Conservation (phyloP, 2,797 vertebrate species). For the Tokudaia muenninki region DNA sequence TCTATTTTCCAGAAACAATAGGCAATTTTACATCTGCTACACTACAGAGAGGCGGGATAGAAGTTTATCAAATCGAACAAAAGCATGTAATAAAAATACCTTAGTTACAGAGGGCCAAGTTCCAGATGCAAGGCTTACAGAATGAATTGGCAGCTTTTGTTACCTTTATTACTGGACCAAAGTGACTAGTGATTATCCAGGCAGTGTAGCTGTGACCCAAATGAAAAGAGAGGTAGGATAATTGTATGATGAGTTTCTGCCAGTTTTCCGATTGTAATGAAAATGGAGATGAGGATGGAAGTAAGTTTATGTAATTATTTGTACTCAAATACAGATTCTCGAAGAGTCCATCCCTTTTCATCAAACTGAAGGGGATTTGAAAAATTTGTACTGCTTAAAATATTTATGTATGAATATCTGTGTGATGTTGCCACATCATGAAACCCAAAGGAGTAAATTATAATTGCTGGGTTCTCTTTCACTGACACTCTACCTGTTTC, state of each 20-base stretch:
- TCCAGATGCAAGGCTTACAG: conserved; percentile 56
- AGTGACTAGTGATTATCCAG: conserved; percentile 37
- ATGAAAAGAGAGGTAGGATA: not conserved
- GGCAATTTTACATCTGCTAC: conserved; percentile 60
- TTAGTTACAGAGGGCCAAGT: conserved; percentile 67
- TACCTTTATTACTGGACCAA: conserved; percentile 46
- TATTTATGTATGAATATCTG: conserved; percentile 26
- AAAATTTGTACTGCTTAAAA: conserved; percentile 55
- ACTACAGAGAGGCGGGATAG: conserved; percentile 50
- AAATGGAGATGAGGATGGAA: conserved; percentile 59
- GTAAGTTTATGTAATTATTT: conserved; percentile 64
- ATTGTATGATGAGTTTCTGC: conserved; percentile 42
- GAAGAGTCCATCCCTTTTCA: conserved; percentile 49
- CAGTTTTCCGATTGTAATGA: conserved; percentile 45
- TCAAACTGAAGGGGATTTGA: conserved; percentile 48
- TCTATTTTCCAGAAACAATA: conserved; percentile 77
- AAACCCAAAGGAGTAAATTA: conserved; percentile 51
- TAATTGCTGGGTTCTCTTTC: conserved; percentile 59
- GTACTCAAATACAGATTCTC: conserved; percentile 66
- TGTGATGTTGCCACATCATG: conserved; percentile 42
- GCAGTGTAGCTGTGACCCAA: not conserved
- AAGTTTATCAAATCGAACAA: conserved; percentile 68
- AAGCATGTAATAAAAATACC: conserved; percentile 69
- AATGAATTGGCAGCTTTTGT: conserved; percentile 53
- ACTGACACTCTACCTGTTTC: conserved; percentile 61